These are phyloP conservation scores for Melieria picta DNA, from an alignment of 2,888 invertebrate species.

Conservation along the genomic window DNA sequence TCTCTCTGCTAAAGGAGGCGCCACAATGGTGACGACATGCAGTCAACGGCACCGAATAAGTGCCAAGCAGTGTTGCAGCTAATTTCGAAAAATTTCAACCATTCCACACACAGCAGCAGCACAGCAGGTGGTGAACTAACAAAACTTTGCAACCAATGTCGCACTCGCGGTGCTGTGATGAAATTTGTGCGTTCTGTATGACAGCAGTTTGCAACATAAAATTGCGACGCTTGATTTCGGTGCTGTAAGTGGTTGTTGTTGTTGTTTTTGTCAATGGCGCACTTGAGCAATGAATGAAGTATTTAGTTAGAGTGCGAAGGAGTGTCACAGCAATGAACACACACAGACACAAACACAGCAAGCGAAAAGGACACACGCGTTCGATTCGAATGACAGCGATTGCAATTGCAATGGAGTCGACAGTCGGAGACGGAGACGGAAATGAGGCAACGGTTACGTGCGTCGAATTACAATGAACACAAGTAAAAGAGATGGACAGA, in stretches of 20 bases:
- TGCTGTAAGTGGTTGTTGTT: too few relatives aligned
- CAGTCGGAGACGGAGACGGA: slow-evolving; percentile 18
- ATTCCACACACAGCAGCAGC: slow-evolving; percentile 2
- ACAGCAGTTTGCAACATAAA: slow-evolving; percentile 15
- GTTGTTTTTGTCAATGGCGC: too few relatives aligned
- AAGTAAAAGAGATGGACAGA: slow-evolving; percentile 33
- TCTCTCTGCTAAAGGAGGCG: background rate
- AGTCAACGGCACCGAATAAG: too few relatives aligned
- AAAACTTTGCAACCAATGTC: slow-evolving; percentile 44
- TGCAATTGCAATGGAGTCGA: too few relatives aligned
- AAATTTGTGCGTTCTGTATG: slow-evolving; percentile 29
- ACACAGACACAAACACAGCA: slow-evolving; percentile 5
- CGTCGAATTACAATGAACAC: slow-evolving; percentile 41
- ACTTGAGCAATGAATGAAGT: too few relatives aligned
- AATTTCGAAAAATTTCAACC: slow-evolving; percentile 1
- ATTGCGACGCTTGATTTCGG: background rate
- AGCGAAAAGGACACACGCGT: slow-evolving; percentile 27
- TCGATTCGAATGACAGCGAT: background rate
- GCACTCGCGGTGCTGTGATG: slow-evolving; percentile 1
- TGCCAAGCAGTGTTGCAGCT: slow-evolving; percentile 26
- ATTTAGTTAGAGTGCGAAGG: slow-evolving; percentile 25
- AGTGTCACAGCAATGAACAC: slow-evolving; percentile 16
- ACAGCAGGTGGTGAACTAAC: slow-evolving; percentile 58
- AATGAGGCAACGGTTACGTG: slow-evolving; percentile 38
- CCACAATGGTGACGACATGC: background rate